Conservation (phyloP, 2,797 vertebrate genomes). For the Eulemur rubriventer region DNA sequence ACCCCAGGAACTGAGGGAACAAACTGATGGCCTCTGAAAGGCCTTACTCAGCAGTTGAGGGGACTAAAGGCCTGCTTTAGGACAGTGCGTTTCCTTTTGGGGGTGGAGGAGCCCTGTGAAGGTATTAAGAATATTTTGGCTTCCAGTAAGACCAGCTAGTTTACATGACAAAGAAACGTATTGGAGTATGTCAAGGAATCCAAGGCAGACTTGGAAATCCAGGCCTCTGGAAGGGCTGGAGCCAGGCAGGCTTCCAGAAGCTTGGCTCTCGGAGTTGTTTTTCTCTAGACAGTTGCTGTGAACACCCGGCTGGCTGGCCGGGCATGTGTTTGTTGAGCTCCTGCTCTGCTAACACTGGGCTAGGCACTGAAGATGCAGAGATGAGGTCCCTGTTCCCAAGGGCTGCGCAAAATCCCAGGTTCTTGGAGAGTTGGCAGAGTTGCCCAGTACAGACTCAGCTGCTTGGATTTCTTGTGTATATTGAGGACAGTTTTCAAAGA, state of each 20-base stretch:
- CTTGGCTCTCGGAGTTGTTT: background rate
- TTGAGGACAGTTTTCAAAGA: background rate
- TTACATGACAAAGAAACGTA: background rate
- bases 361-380: background rate
- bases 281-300: background rate
- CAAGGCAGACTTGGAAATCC: background rate
- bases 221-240: background rate
- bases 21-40: background rate
- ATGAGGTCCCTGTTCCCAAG: fast-evolving
- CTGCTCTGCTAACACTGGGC: background rate
- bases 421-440: background rate
- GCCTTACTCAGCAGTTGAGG: background rate
- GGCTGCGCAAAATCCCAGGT: background rate
- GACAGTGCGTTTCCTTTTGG: background rate
- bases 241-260: background rate
- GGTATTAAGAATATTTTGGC: background rate
- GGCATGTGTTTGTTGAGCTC: background rate
- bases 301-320: background rate
- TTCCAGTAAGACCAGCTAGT: background rate
- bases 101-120: background rate
- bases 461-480: background rate
- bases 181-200: background rate
- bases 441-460: background rate
- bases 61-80: background rate
- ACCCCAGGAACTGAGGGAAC: background rate